phyloP scores from a whole-genome alignment of 2,113 vertebrate genomes.

The Callionymus lyra region DNA sequence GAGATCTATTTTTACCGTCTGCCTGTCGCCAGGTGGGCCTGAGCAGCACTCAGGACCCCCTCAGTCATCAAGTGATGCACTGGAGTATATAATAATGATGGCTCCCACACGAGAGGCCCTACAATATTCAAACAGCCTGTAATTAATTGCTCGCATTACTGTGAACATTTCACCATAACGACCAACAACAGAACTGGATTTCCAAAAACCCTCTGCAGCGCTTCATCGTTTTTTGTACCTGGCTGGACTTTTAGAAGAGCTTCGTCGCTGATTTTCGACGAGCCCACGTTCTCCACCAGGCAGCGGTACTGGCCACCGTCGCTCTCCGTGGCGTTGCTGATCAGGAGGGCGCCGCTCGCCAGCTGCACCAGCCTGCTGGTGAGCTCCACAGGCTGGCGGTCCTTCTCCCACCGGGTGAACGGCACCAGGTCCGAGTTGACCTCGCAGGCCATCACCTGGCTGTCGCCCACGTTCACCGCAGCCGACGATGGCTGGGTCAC shows the following conservation, averaged over 20 bases:
- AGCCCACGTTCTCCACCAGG: slow-evolving; percentile 72
- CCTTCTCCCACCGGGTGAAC: slow-evolving; percentile 83
- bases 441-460: slow-evolving; percentile 77
- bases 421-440: slow-evolving; percentile 76
- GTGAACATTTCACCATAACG: background rate
- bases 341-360: slow-evolving; percentile 73
- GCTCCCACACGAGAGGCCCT: slow-evolving; percentile 11
- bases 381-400: slow-evolving; percentile 63
- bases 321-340: slow-evolving; percentile 74
- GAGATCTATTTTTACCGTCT: no score
- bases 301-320: slow-evolving; percentile 86
- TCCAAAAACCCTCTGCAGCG: no score
- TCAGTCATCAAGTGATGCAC: slow-evolving; percentile 13
- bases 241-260: slow-evolving; percentile 75
- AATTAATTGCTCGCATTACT: slow-evolving; percentile 2
- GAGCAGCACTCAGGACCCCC: no score
- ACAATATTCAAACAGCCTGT: slow-evolving; percentile 1
- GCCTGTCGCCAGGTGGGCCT: no score
- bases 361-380: slow-evolving; percentile 66
- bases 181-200: no score
- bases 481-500: slow-evolving; percentile 74
- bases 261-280: slow-evolving; percentile 84
- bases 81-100: slow-evolving; percentile 11
- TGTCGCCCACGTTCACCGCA: slow-evolving; percentile 65
- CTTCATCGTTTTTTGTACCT: slow-evolving; percentile 63